Conservation (phyloP, 1,140 invertebrate genomes). For the Daktulosphaira vitifoliae region DNA sequence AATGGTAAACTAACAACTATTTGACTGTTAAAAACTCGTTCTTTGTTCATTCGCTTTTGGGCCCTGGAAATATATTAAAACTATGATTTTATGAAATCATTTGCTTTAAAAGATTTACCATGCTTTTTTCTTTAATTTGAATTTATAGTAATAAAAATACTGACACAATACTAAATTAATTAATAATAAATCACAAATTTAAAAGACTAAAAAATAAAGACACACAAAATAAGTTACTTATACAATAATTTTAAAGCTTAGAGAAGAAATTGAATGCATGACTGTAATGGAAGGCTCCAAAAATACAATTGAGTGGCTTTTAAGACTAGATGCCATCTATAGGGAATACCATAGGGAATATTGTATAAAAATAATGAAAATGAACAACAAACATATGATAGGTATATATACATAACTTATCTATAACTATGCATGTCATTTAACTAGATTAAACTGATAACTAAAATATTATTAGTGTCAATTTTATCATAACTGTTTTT, state of each 20-base stretch:
- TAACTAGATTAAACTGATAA: slow-evolving; percentile 24
- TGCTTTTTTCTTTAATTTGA: not conserved
- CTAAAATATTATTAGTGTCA: not conserved
- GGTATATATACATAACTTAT: too few species aligned
- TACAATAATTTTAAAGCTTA: slow-evolving; percentile 9
- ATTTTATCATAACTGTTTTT: slow-evolving; percentile 7
- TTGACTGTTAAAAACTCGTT: slow-evolving; percentile 61
- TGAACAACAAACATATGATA: too few species aligned
- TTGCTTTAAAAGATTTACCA: not conserved
- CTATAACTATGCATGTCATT: too few species aligned
- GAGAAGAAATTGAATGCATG: slow-evolving; percentile 18
- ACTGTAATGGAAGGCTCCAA: slow-evolving; percentile 10
- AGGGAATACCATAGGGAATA: slow-evolving; percentile 29
- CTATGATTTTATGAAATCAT: too few species aligned
- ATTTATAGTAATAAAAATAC: not conserved
- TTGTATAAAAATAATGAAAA: slow-evolving; percentile 10
- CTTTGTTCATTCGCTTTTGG: slow-evolving; percentile 73
- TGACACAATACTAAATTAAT: not conserved
- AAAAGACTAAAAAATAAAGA: slow-evolving; percentile 30
- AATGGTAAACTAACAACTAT: slow-evolving; percentile 35
- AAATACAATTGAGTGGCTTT: slow-evolving; percentile 19
- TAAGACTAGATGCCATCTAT: not conserved
- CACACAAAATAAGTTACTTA: slow-evolving; percentile 29
- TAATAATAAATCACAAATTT: slow-evolving; percentile 22
- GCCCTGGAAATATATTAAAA: slow-evolving; percentile 49